Evolutionary conservation across 2,888 invertebrate genomes (phyloP), one percentile per base, ranked within the genome.

Genomic region (Drosophila paranaensis): DNA sequence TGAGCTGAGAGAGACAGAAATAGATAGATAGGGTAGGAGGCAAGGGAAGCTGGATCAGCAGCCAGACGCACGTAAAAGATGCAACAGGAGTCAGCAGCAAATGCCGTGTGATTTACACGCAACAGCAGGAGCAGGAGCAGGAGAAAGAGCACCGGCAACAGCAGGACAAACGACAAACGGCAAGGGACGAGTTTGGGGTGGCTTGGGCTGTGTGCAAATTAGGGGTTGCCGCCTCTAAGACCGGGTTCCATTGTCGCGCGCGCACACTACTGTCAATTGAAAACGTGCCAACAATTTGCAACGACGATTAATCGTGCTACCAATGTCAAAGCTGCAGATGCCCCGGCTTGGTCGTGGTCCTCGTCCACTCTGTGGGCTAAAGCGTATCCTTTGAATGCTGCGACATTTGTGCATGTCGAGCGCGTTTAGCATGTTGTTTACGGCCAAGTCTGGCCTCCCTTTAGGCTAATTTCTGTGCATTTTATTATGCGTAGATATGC

Each of bases 231-330:
- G 60, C 11, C 33, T 30, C 48, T 50, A 50, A 30, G 40, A 70
- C 67, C 69, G 50, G 37, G 51, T 37, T 20, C 42, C 46, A 69
- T 71, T 64, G 72, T 74, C 66, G 67, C 61, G 69, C 66, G 67
- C 61, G 69, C 63, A 66, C 69, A 68, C 74, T 60, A 67, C 81
- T 91, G 92, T 91, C 91, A 91, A 92, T 90, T 92, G 92, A 92
- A 91, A 91, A 92, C 91, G 91, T 91, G 92, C 91, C 91, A 92
- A 90, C 91, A 92, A 91, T 92, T 91, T 92, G 92, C 91, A 90
- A 91, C 86, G 90, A 89, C 91, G 91, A 91, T 91, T 92, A 91
- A 92, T 91, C 90, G 91, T 87, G 79, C 75, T 74, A 82, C 74
- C 81, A 86, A 76, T 76, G 87, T 77, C 80, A 74, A 69, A 82